Base-by-base conservation (phyloP, 2,888 invertebrate genomes). In the Caenorhabditis sinica region DNA sequence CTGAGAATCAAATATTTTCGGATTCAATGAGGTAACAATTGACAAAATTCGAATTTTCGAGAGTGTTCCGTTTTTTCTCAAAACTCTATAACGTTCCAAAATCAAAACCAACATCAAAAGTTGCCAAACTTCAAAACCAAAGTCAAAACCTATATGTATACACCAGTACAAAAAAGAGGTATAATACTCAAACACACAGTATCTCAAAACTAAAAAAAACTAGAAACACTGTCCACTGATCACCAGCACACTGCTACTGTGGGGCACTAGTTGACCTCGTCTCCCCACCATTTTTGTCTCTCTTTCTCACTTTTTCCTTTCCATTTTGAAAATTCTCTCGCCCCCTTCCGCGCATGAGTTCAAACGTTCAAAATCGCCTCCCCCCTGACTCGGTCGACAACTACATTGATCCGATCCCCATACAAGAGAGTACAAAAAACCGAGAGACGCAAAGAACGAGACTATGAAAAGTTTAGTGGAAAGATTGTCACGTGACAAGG, bases 361-460 rank as follows among this genome's bases (percentile, higher is more conserved):
- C 72, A 80, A 80, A 72, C 72, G 73, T 73, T 73, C 72, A 80
- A 80, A 80, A 60, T 51, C 58, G 15, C 45, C 58, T 3, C 30
- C 28, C 1, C 63, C 15, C n/a, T n/a, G n/a, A n/a, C n/a, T n/a
- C n/a, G n/a, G n/a, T n/a, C n/a, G n/a, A n/a, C n/a, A n/a, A n/a
- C 25, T 40, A 68, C 66, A 76, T 43, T 25, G 61, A 69, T 68
- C 45, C 51, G 28, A 71, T 33, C n/a, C 13, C 61, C n/a, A n/a
- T n/a, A n/a, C n/a, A n/a, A 65, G 20, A 63, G 65, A 25, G 28
- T 20, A 13, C 20, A 8, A 43, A 40, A 25, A 51, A 33, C 20
- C 1, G 66, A 51, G 69, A 60, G 58, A 63, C 51, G 56, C 53
- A 65, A 56, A 73, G 36, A 56, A 15, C 25, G n/a, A n/a, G n/a